phyloP scores from a whole-genome alignment of 2,113 vertebrate genomes.

The Catharus bicknelli region DNA sequence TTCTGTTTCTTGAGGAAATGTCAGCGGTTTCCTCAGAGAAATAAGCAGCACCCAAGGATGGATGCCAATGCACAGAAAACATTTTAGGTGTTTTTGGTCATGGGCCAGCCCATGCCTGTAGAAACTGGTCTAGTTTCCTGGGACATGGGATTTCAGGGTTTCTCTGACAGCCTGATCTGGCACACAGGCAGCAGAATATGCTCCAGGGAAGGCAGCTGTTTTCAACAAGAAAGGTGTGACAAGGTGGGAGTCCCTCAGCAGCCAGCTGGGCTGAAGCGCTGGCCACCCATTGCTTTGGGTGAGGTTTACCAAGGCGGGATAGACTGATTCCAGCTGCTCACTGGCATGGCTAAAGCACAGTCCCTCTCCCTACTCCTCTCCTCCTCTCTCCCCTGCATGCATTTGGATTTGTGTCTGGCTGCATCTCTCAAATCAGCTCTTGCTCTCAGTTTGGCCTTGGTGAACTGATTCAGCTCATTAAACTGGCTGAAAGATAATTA shows the following conservation, averaged over 20 bases:
- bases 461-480: neutral
- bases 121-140: neutral
- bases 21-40: neutral
- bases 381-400: neutral
- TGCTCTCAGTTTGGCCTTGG: neutral
- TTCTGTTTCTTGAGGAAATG: constrained; percentile 4
- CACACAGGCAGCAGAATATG: neutral
- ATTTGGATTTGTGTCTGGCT: neutral
- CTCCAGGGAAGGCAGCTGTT: neutral
- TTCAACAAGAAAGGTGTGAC: neutral
- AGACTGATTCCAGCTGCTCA: neutral
- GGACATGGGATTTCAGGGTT: neutral
- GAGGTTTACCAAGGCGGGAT: neutral
- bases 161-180: neutral
- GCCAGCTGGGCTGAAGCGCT: neutral
- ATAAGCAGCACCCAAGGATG: neutral
- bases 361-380: neutral
- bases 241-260: neutral
- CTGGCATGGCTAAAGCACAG: neutral
- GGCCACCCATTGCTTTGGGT: neutral
- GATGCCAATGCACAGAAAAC: neutral
- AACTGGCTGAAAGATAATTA: neutral
- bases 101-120: accelerated
- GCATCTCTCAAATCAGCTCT: neutral
- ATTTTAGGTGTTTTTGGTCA: neutral